A percentile compares a stretch with the other conserved stretches of the same genome.
Evolutionary conservation across 2,888 invertebrate genomes (phyloP).

Genomic region (Nesidiocoris tenuis): DNA sequence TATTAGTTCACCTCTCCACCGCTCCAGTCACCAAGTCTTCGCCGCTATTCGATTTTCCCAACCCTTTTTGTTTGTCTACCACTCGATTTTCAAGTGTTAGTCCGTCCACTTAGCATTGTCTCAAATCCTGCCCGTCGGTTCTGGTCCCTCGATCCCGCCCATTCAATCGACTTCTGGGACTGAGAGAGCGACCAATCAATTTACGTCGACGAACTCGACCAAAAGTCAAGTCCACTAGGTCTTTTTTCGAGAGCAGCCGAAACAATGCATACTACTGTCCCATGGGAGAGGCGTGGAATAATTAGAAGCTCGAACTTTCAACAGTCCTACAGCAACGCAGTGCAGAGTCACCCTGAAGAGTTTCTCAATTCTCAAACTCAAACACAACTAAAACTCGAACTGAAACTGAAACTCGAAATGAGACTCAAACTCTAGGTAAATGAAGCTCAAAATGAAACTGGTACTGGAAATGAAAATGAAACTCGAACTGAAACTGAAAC

Average conservation of each 20-base stretch:
- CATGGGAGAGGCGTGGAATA: not conserved
- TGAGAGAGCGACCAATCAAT: conserved; percentile 32
- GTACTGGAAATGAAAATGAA: too few relatives aligned
- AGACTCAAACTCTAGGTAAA: too few relatives aligned
- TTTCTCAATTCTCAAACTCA: too few relatives aligned
- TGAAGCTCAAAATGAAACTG: too few relatives aligned
- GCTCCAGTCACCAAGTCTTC: not conserved
- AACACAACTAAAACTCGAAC: too few relatives aligned
- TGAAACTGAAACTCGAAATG: too few relatives aligned
- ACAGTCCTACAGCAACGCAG: too few relatives aligned
- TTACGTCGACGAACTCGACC: conserved; percentile 8
- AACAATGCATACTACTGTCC: not conserved
- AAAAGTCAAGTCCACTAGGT: not conserved
- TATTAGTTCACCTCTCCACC: conserved; percentile 36
- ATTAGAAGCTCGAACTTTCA: not conserved
- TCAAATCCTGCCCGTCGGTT: not conserved
- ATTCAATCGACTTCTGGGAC: not conserved
- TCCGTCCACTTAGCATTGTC: conserved; percentile 44
- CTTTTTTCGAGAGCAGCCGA: not conserved
- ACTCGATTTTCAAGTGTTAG: conserved; percentile 43
- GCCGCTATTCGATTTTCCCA: not conserved
- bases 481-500: too few relatives aligned
- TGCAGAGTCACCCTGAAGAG: too few relatives aligned
- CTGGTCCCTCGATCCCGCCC: conserved; percentile 12
- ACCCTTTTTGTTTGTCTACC: conserved; percentile 41